A percentile compares a stretch with the other conserved stretches of the same genome.
Conservation (phyloP, 2,888 invertebrate species). For the Drosophila nigritarsus region DNA sequence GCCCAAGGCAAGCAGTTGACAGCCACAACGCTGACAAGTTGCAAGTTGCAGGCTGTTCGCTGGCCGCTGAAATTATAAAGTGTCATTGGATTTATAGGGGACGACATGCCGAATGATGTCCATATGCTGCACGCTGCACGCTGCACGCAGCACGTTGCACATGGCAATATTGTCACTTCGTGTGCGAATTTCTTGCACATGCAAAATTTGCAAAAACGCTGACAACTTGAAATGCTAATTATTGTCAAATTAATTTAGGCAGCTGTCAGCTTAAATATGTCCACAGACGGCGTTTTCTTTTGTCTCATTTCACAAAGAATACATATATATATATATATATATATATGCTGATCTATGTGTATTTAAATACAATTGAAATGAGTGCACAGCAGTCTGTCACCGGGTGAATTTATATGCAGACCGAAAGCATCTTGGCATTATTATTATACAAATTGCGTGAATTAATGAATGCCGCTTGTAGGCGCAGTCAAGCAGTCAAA, state of each 20-base stretch:
- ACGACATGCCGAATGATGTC: constrained; percentile 50
- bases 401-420: constrained; percentile 44
- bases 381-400: constrained; percentile 57
- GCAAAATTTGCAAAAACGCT: constrained; percentile 80
- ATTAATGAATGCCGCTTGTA: constrained; percentile 68
- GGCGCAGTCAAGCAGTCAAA: constrained; percentile 67
- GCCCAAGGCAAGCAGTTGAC: constrained; percentile 54
- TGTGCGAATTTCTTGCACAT: constrained; percentile 19
- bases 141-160: constrained; percentile 11
- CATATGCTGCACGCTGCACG: constrained; percentile 29
- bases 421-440: constrained; percentile 34
- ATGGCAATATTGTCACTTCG: constrained; percentile 2
- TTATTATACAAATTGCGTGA: constrained; percentile 60
- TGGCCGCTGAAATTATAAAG: constrained; percentile 67
- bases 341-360: constrained; percentile 31
- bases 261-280: constrained; percentile 82
- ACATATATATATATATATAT: not conserved
- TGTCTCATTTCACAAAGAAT: not conserved
- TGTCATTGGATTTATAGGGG: constrained; percentile 75
- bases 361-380: constrained; percentile 39
- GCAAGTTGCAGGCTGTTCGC: constrained; percentile 40
- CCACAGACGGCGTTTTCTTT: not conserved
- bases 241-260: constrained; percentile 85
- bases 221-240: constrained; percentile 85
- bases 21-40: constrained; percentile 54